Evolutionary conservation across 2,797 vertebrate species (phyloP), one percentile per base, ranked within the genome.

Genomic region (Aldrovandia affinis): DNA sequence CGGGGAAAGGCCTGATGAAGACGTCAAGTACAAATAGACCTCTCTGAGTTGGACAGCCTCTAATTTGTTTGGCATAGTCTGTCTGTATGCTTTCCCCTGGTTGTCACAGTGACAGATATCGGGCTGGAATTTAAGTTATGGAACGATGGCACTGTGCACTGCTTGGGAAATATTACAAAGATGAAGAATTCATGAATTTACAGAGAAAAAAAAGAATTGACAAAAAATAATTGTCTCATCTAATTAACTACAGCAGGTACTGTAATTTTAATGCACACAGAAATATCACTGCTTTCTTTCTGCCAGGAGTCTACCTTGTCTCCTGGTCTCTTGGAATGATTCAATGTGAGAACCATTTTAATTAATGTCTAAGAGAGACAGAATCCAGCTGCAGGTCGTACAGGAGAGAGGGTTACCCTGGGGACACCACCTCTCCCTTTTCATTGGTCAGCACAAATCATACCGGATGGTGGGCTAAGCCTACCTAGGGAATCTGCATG

Each of bases 361-460:
- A 73, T 80, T 55, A 83, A 47, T 42, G 42, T 77, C 28, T 25
- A 42, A 5, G 33, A 83, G 25, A 59, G 68, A 83, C 68, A 73
- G 36, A 44, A 83, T 33, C 30, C 33, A 5, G 52, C 55, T 28
- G 2, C 73, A 28, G 82, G 39, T 83, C 83, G 80, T 42, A 42
- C 28, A 25, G 30, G 52, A 42, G 39, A n/a, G 39, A 47, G 52
- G 22, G 50, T 57, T 30, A 57, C 78, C 78, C 7, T 10, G 18
- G 18, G 57, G 57, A 36, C 39, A 77, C 42, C 20, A 36, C 39
- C 36, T 39, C 70, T 50, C 73, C 42, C 12, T 59, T 22, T 50
- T 65, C 1, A 25, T 28, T 30, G 30, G 7, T 9, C 52, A 54
- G 30, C 28, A 47, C 20, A 4, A 15, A 28, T 70, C 18, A 6